phyloP scores from a whole-genome alignment of 2,113 vertebrate species.

The Amblyopsis rosae region DNA sequence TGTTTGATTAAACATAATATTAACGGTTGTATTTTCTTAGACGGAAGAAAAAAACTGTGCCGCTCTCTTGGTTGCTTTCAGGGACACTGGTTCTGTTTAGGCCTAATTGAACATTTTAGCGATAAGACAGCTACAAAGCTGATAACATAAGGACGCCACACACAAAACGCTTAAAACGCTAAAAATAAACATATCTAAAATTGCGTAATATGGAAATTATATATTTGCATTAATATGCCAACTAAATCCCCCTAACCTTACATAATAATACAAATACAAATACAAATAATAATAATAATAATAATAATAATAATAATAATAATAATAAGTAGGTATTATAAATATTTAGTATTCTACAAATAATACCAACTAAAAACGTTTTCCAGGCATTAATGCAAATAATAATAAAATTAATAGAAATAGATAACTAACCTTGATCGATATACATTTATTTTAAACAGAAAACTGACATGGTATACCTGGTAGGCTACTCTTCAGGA shows the following conservation, averaged over 20 bases:
- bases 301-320: background rate
- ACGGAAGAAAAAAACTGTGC: slow-evolving; percentile 9
- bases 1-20: slow-evolving; percentile 58
- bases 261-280: too few relatives aligned
- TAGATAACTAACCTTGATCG: too few relatives aligned
- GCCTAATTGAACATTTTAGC: slow-evolving; percentile 36
- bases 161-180: too few relatives aligned
- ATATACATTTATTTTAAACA: slow-evolving; percentile 22
- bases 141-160: background rate
- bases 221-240: too few relatives aligned
- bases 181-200: too few relatives aligned
- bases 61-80: slow-evolving; percentile 26
- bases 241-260: too few relatives aligned
- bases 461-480: slow-evolving; percentile 61
- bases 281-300: too few relatives aligned
- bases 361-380: background rate
- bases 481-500: slow-evolving; percentile 55
- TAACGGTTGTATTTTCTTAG: slow-evolving; percentile 23
- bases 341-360: too few relatives aligned
- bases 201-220: too few relatives aligned
- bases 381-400: too few relatives aligned
- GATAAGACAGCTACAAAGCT: slow-evolving; percentile 13
- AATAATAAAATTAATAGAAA: too few relatives aligned
- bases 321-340: background rate
- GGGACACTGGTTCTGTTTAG: slow-evolving; percentile 27